These are phyloP conservation scores for Stercorarius parasiticus DNA, from an alignment of 2,113 vertebrate species.

Conservation along the genomic window DNA sequence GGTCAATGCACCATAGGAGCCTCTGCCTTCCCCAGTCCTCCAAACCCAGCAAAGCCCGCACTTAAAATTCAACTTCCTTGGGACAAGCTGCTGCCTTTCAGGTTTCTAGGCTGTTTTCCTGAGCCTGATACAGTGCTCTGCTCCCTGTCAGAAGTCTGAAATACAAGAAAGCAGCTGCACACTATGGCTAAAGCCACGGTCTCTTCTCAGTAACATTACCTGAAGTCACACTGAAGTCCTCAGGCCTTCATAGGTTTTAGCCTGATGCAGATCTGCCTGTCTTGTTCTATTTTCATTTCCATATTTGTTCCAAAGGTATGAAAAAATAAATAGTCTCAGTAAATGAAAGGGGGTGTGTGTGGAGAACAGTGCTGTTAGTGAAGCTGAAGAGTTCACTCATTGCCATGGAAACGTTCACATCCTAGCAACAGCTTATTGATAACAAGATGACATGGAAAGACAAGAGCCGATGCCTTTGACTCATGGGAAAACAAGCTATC, in stretches of 20 bases:
- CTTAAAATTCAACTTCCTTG: neutral
- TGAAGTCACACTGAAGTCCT: neutral
- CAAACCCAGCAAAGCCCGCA: fast-evolving
- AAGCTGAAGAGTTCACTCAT: conserved; percentile 56
- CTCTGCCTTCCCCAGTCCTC: neutral
- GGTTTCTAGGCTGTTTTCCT: neutral
- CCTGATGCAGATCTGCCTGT: neutral
- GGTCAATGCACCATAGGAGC: no score
- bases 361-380: neutral
- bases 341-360: neutral
- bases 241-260: neutral
- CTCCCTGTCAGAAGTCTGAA: neutral
- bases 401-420: conserved; percentile 63
- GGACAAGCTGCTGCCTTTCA: neutral
- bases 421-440: conserved; percentile 72
- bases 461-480: conserved; percentile 46
- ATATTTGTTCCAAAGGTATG: neutral
- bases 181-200: neutral
- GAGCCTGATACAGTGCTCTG: neutral
- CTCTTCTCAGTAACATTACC: neutral
- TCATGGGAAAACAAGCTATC: neutral
- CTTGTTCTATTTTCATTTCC: neutral
- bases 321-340: neutral
- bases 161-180: neutral
- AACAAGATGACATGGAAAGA: conserved; percentile 46